A percentile compares a stretch with the other conserved stretches of the same genome.
These are phyloP conservation scores for Crocodylus rhombifer DNA, from an alignment of 2,797 vertebrate genomes.

Conservation along the genomic window DNA sequence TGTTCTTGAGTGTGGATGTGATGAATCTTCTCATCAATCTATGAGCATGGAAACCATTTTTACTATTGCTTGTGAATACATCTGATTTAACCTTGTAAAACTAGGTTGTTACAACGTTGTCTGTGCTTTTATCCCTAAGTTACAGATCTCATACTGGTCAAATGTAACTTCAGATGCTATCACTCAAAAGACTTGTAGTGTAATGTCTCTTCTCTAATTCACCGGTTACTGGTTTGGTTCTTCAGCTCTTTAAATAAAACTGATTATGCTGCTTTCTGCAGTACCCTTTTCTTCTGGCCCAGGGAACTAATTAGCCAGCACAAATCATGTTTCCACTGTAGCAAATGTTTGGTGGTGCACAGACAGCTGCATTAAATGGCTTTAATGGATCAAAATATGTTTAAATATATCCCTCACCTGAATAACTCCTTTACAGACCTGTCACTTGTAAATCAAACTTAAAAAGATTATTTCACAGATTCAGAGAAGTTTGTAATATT, in stretches of 20 bases:
- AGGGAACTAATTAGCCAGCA: constrained; percentile 18
- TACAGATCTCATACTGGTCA: neutral
- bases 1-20: constrained; percentile 1
- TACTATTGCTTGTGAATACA: neutral
- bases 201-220: constrained; percentile 15
- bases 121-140: neutral
- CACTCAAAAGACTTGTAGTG: constrained; percentile 31
- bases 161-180: constrained; percentile 18
- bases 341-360: constrained; percentile 20
- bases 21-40: neutral
- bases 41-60: neutral
- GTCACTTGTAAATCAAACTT: neutral
- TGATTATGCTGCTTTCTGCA: neutral
- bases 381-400: constrained; percentile 1
- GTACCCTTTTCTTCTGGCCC: constrained; percentile 44
- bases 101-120: neutral
- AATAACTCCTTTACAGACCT: constrained; percentile 15
- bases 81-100: constrained; percentile 59
- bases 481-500: constrained; percentile 18
- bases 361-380: constrained; percentile 52
- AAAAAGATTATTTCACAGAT: neutral
- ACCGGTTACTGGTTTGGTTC: neutral
- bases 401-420: constrained; percentile 43
- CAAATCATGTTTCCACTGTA: constrained; percentile 61
- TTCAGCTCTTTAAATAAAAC: constrained; percentile 19